These are phyloP conservation scores for Schmidtea mediterranea DNA, from an alignment of 1,140 invertebrate genomes.

Conservation along the genomic window DNA sequence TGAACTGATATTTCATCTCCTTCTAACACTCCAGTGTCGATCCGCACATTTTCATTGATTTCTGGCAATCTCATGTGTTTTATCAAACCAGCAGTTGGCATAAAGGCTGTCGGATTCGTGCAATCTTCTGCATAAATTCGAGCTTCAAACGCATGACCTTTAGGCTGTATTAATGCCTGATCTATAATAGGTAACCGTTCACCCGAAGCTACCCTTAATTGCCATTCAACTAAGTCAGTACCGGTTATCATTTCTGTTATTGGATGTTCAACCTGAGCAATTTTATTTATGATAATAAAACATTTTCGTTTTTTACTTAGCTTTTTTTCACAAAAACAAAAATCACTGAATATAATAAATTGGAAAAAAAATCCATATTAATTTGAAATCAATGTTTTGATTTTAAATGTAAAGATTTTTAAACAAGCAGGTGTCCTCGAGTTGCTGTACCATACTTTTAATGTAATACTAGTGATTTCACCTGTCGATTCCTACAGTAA, in stretches of 20 bases:
- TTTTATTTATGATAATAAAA: too few species aligned
- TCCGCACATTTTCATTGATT: conserved; percentile 13
- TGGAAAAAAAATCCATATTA: too few species aligned
- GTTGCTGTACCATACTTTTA: too few species aligned
- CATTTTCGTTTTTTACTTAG: too few species aligned
- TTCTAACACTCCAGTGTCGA: conserved; percentile 28
- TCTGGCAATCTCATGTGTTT: conserved; percentile 34
- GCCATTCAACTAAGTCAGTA: conserved; percentile 6
- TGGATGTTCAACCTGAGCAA: conserved; percentile 84
- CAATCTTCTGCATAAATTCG: conserved; percentile 79
- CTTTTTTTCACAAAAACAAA: too few species aligned
- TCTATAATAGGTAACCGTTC: conserved; percentile 51
- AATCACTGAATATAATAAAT: too few species aligned
- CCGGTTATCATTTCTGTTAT: conserved; percentile 87
- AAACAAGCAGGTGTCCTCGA: too few species aligned
- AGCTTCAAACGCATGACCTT: conserved; percentile 59
- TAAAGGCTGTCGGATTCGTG: conserved; percentile 40
- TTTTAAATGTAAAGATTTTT: too few species aligned
- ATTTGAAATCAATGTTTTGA: too few species aligned
- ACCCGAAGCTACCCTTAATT: conserved; percentile 39
- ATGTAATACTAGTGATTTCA: too few species aligned
- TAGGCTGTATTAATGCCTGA: conserved; percentile 37
- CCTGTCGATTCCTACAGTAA: too few species aligned
- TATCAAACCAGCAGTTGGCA: conserved; percentile 45
- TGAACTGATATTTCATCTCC: conserved; percentile 67